A percentile compares a stretch with the other conserved stretches of the same genome.
phyloP scores from a whole-genome alignment of 2,888 invertebrate genomes.

The Brachypalpus laphriformis region DNA sequence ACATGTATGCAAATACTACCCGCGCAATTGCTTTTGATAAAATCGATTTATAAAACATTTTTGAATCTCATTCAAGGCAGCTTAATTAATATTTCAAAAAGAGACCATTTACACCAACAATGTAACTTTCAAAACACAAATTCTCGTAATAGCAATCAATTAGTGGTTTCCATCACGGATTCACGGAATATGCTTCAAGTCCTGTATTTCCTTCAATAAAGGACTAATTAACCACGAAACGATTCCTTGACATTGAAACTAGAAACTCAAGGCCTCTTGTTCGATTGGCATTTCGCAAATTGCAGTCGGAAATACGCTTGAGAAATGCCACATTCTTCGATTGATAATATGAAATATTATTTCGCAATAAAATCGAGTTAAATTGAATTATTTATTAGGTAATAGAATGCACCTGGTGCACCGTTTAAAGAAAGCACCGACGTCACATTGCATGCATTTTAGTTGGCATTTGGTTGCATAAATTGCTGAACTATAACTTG shows the following conservation, averaged over 20 bases:
- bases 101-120: no score
- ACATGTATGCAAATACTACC: no score
- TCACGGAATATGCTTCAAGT: background rate
- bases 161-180: background rate
- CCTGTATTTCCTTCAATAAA: background rate
- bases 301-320: conserved; percentile 1
- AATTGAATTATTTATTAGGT: conserved; percentile 54
- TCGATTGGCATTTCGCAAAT: background rate
- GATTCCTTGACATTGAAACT: background rate
- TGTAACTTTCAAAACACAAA: no score
- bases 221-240: background rate
- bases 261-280: background rate
- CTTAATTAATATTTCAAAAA: no score
- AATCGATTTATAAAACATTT: no score
- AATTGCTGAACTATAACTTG: background rate
- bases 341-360: conserved; percentile 3
- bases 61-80: no score
- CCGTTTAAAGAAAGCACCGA: conserved; percentile 1
- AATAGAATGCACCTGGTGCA: conserved; percentile 49
- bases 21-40: no score
- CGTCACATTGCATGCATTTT: conserved; percentile 3
- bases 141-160: no score
- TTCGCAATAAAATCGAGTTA: conserved; percentile 29
- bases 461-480: background rate
- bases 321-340: conserved; percentile 55